phyloP scores from a whole-genome alignment of 2,888 invertebrate species.

The Ramazzottius varieornatus region DNA sequence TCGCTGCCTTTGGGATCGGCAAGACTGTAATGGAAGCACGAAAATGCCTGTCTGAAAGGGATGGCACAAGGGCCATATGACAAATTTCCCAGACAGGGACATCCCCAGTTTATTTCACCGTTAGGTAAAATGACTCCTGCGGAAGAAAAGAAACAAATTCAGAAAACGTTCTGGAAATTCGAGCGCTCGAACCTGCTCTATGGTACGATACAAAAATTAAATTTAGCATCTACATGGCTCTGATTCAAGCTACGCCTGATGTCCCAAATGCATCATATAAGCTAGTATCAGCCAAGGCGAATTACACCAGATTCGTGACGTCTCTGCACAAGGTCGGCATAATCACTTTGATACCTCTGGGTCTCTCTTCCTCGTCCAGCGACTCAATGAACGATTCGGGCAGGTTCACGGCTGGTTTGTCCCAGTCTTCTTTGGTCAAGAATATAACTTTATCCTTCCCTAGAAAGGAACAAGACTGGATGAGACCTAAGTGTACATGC shows the following conservation, averaged over 20 bases:
- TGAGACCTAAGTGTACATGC: too few species aligned
- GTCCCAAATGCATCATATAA: too few species aligned
- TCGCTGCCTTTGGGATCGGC: constrained; percentile 75
- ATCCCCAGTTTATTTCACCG: constrained; percentile 84
- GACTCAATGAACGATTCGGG: neutral
- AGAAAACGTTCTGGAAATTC: neutral
- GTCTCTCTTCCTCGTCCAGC: constrained; percentile 11
- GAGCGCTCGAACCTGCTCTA: too few species aligned
- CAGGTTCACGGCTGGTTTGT: constrained; percentile 25
- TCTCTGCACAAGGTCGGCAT: too few species aligned
- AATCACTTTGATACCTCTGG: constrained; percentile 11
- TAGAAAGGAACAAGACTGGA: too few species aligned
- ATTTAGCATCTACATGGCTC: too few species aligned
- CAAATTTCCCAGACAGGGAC: constrained; percentile 90
- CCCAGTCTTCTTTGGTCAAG: constrained; percentile 48
- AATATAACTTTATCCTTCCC: constrained; percentile 60
- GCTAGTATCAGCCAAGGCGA: too few species aligned
- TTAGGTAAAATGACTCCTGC: constrained; percentile 53
- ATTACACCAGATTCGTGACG: too few species aligned
- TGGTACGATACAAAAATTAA: too few species aligned
- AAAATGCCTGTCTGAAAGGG: constrained; percentile 72
- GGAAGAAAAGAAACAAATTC: constrained; percentile 14
- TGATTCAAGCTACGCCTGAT: too few species aligned
- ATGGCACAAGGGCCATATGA: constrained; percentile 81
- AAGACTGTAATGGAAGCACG: constrained; percentile 60